A percentile compares a stretch with the other conserved stretches of the same genome.
These are phyloP conservation scores for Procavia capensis DNA, from an alignment of 2,113 vertebrate genomes.

Conservation along the genomic window DNA sequence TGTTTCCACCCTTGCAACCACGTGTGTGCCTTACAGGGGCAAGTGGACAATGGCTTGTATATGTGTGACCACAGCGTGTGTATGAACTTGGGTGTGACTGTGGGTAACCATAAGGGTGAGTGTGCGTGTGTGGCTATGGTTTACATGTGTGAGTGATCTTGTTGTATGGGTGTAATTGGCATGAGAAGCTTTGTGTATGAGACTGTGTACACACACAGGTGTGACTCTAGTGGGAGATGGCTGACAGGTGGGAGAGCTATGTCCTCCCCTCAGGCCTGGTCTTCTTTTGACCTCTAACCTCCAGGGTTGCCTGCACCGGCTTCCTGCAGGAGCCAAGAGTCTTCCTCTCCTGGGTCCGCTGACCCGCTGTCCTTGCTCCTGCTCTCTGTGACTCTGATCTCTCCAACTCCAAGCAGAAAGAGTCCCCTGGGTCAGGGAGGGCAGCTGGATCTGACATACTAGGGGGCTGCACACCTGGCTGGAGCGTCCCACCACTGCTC, in stretches of 20 bases:
- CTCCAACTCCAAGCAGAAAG: background rate
- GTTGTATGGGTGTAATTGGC: accelerated
- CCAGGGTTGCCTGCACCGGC: background rate
- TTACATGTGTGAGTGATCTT: background rate
- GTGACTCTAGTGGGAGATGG: too few species aligned
- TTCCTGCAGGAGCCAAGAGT: background rate
- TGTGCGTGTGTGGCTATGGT: background rate
- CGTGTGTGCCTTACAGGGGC: too few species aligned
- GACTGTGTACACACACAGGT: background rate
- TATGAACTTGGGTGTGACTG: background rate
- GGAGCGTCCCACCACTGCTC: background rate
- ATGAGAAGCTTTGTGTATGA: background rate
- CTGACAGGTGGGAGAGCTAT: background rate
- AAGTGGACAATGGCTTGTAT: background rate
- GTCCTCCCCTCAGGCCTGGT: background rate
- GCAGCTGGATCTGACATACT: accelerated
- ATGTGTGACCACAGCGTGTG: background rate
- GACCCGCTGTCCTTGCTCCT: accelerated
- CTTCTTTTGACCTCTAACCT: background rate
- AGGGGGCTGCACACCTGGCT: background rate
- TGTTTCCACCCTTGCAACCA: accelerated
- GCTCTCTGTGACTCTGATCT: background rate
- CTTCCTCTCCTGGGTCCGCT: background rate
- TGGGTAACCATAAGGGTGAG: background rate
- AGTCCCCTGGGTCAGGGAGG: background rate